These are phyloP conservation scores for Malachius bipustulatus DNA, from an alignment of 2,888 invertebrate genomes.

Conservation along the genomic window DNA sequence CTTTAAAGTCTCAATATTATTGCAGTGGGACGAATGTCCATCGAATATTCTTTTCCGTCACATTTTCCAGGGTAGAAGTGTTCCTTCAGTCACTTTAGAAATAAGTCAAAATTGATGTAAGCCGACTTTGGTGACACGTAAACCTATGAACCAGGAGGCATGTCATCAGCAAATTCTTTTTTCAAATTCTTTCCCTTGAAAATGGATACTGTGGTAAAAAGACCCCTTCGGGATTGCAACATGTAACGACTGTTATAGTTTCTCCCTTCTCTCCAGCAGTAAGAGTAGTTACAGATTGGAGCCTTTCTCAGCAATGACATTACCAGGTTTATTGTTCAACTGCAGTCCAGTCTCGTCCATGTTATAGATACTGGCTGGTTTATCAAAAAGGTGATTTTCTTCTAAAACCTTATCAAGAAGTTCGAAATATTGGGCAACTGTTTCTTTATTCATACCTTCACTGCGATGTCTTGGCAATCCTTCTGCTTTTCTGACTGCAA, in stretches of 20 bases:
- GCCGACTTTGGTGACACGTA: conserved; percentile 19
- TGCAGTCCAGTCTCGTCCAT: conserved; percentile 28
- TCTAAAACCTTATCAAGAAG: conserved; percentile 19
- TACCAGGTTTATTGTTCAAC: conserved; percentile 29
- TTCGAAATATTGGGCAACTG: conserved; percentile 12
- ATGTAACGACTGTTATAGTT: conserved; percentile 27
- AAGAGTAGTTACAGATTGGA: conserved; percentile 19
- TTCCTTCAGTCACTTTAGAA: conserved; percentile 12
- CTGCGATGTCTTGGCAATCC: conserved; percentile 10
- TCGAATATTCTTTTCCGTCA: conserved; percentile 24
- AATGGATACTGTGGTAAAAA: conserved; percentile 18
- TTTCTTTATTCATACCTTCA: conserved; percentile 2
- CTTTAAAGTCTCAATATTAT: conserved; percentile 18
- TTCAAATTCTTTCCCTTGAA: conserved; percentile 19
- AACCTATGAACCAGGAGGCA: conserved; percentile 18
- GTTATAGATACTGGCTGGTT: conserved; percentile 11
- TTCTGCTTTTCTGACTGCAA: conserved; percentile 14
- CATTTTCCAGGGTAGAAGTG: conserved; percentile 26
- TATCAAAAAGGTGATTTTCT: conserved; percentile 20
- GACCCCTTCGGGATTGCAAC: conserved; percentile 26
- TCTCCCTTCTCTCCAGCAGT: conserved; percentile 26
- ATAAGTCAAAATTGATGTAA: conserved; percentile 17
- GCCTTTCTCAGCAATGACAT: conserved; percentile 23
- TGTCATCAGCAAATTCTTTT: conserved; percentile 15
- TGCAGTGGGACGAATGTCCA: conserved; percentile 24